Evolutionary conservation across 2,797 vertebrate species (phyloP), one percentile per base, ranked within the genome.

Genomic region (Thunnus albacares): DNA sequence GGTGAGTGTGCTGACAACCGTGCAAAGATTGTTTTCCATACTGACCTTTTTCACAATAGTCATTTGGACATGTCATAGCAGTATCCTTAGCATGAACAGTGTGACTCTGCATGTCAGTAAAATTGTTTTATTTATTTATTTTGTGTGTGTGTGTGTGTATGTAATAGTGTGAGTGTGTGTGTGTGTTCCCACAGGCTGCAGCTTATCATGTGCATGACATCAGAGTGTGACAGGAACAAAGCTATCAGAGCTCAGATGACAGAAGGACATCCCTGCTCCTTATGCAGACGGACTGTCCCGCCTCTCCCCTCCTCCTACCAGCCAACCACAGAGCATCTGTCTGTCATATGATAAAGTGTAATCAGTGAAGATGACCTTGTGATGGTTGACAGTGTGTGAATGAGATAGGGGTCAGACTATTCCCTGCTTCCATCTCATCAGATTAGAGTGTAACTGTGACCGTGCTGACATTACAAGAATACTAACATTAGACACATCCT

Each of bases 301-400:
- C 22, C 4, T 5, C 41, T 43, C 41, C 12, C 53, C 43, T 24
- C 24, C 15, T 35, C 41, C 71, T 24, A 26, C 33, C 28, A 30
- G 38, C 69, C 33, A 24, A 43, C 26, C 10, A 8, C 0, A 45
- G 43, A 24, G 17, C 18, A 0, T 10, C 20, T 45, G 60, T 49
- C 22, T 33, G 60, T 82, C 63, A 73, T 67, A 76, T 71, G 75
- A 74, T 30, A 28, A 66, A 11, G 58, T 33, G 28, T 33, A 33
- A 79, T 75, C 65, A 67, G 41, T 20, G 13, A 13, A 43, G 56
- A 75, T 75, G 62, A 62, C 66, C 67, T 79, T 76, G 45, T 22
- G 57, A 59, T n/a, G 47, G 61, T 15, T 18, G 66, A 41, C 67
- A 24, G 71, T 45, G 47, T 53, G 61, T 68, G 71, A 56, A 58